phyloP scores from a whole-genome alignment of 2,888 invertebrate species.

The Lamellibrachia satsuma region DNA sequence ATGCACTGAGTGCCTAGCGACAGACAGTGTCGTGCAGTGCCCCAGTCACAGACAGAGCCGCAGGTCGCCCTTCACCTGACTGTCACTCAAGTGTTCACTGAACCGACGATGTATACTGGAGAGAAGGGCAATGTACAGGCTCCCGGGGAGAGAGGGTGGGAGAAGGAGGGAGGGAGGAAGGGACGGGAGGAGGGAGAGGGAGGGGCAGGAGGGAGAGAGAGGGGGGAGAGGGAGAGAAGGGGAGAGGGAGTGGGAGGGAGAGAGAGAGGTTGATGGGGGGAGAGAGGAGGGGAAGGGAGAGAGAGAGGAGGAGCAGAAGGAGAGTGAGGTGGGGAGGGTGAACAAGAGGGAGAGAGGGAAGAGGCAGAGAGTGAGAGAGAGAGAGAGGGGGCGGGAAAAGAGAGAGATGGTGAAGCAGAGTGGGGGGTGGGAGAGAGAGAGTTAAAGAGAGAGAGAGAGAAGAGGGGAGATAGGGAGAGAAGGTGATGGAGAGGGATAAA shows the following conservation, averaged over 20 bases:
- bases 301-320: not conserved
- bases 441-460: too few relatives aligned
- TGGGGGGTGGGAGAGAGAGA: too few relatives aligned
- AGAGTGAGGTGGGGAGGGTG: too few relatives aligned
- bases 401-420: not conserved
- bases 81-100: not conserved
- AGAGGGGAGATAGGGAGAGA: too few relatives aligned
- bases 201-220: constrained; percentile 27
- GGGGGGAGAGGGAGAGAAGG: not conserved
- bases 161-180: constrained; percentile 27
- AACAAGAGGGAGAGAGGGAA: not conserved
- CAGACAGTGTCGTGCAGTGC: not conserved
- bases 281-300: not conserved
- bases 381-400: not conserved
- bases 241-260: constrained; percentile 27
- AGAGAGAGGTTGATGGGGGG: not conserved
- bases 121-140: not conserved
- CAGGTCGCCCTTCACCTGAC: too few relatives aligned
- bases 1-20: not conserved
- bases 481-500: too few relatives aligned
- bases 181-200: constrained; percentile 21
- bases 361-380: not conserved
- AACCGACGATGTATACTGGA: not conserved
- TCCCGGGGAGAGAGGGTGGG: constrained; percentile 2
- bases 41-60: not conserved